Evolutionary conservation across 2,113 vertebrate genomes (phyloP), one percentile per base, ranked within the genome.

Genomic region (Cepphus grylle): DNA sequence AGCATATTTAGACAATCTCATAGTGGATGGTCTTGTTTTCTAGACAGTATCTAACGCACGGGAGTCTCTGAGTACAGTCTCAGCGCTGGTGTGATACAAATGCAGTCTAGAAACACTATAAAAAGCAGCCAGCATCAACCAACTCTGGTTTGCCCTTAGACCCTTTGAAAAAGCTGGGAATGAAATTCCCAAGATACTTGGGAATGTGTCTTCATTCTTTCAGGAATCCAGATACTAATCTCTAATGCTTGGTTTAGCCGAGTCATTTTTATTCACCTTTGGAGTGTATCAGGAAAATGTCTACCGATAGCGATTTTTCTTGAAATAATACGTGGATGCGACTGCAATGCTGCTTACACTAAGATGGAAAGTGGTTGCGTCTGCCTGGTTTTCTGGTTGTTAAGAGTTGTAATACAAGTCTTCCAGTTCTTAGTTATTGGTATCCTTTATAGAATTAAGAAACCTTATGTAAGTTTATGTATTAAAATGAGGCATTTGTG

Each of bases 201-300:
- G 53, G 53, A 91, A 38, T 30, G 27, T 79, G 67, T 50, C 15
- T n/a, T 47, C 14, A 9, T 81, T 84, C 34, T 43, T 61, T 34
- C 36, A 15, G 56, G 71, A 89, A 65, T 65, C 63, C 49, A 40
- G 36, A 45, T 50, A 27, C 38, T 62, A 4, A 49, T 55, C 25
- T 83, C 49, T 77, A 56, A 38, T 72, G 30, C 45, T 65, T 86
- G 69, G 38, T 34, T 87, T 65, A 65, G 15, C 16, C 2, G n/a
- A 71, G 32, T 34, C 2, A 25, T 66, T 93, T 79, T 77, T 81
- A 6, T 29, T 74, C 32, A n/a, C 49, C 34, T 52, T 70, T 52
- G n/a, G n/a, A 69, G 12, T 50, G 0, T 21, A 49, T 45, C 55
- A n/a, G 78, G 36, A 27, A 40, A 67, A 6, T 81, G n/a, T 0